Evolutionary conservation across 2,888 invertebrate genomes (phyloP).

Genomic region (Beris morrisii): DNA sequence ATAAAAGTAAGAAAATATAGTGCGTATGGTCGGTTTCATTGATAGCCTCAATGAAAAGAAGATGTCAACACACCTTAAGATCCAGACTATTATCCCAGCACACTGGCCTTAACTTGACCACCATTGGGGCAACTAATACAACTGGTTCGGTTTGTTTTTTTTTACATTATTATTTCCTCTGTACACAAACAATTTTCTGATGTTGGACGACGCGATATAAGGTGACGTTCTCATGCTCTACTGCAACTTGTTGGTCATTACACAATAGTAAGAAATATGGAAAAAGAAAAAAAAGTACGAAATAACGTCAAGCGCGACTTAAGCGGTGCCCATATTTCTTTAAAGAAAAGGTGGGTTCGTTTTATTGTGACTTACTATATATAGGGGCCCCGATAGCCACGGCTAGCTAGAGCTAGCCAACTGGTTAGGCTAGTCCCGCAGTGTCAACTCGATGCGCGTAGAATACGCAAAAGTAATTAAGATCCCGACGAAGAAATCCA

Average conservation of each 20-base stretch:
- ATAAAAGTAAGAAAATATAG: too few species aligned
- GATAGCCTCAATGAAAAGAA: slow-evolving; percentile 7
- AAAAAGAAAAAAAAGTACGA: too few species aligned
- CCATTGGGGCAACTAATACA: slow-evolving; percentile 8
- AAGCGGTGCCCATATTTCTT: too few species aligned
- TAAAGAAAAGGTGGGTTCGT: too few species aligned
- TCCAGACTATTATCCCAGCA: not conserved
- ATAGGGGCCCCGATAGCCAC: too few species aligned
- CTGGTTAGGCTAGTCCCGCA: too few species aligned
- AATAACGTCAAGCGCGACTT: too few species aligned
- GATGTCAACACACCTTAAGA: slow-evolving; percentile 18
- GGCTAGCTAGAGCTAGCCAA: too few species aligned
- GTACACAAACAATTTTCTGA: slow-evolving; percentile 5
- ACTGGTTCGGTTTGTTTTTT: slow-evolving; percentile 6
- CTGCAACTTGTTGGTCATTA: slow-evolving; percentile 22
- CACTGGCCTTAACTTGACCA: not conserved
- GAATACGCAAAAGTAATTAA: too few species aligned
- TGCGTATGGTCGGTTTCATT: slow-evolving; percentile 10
- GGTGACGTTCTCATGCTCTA: slow-evolving; percentile 28
- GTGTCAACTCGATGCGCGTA: too few species aligned
- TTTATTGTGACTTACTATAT: too few species aligned
- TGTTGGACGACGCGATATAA: not conserved
- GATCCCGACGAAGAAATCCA: too few species aligned
- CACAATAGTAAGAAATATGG: slow-evolving; percentile 13
- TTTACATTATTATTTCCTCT: not conserved